Conservation (phyloP, 1,140 invertebrate species). For the Trichogramma pretiosum region DNA sequence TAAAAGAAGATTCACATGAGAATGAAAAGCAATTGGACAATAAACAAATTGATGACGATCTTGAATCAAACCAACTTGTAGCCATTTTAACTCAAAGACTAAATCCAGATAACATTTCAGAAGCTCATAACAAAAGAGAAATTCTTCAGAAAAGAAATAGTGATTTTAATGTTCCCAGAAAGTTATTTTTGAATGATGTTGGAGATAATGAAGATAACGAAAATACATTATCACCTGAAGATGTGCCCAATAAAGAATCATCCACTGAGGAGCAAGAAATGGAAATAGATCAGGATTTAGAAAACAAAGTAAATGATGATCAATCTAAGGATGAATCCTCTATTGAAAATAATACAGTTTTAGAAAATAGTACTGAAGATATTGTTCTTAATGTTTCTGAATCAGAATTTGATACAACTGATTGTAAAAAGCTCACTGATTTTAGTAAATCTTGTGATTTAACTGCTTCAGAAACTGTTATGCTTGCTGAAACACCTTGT, state of each 20-base stretch:
- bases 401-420: neutral
- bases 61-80: conserved; percentile 7
- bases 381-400: conserved; percentile 11
- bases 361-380: conserved; percentile 8
- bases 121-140: conserved; percentile 20
- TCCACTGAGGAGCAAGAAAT: too few species aligned
- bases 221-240: too few species aligned
- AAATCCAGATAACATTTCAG: conserved; percentile 11
- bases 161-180: conserved; percentile 19
- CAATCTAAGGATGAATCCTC: conserved; percentile 3
- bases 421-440: neutral
- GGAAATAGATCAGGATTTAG: neutral
- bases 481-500: too few species aligned
- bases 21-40: conserved; percentile 8
- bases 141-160: conserved; percentile 12
- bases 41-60: neutral
- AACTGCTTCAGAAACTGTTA: too few species aligned
- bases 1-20: conserved; percentile 10
- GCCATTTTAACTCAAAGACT: conserved; percentile 20
- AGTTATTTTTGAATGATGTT: conserved; percentile 24
- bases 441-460: neutral
- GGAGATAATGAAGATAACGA: conserved; percentile 8
- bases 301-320: neutral
- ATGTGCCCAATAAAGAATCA: neutral
- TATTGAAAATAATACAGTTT: neutral